Conservation (phyloP, 2,888 invertebrate species). For the Notocelia uddmanniana region DNA sequence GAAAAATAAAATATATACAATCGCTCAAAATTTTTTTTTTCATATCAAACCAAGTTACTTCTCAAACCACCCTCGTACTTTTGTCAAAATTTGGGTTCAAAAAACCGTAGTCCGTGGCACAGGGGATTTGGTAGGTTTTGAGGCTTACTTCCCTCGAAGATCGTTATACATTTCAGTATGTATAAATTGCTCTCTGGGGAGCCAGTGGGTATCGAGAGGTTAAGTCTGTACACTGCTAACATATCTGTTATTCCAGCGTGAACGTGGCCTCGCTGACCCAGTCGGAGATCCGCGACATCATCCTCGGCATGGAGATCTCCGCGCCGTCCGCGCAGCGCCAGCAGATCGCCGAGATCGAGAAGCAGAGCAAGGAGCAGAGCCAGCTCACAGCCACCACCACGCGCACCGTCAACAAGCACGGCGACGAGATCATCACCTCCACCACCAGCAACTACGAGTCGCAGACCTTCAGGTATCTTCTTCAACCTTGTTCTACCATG, state of each 20-base stretch:
- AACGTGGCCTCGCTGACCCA: conserved; percentile 99
- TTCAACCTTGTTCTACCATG: too few species aligned
- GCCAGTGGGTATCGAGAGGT: too few species aligned
- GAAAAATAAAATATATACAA: too few species aligned
- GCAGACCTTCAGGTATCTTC: conserved; percentile 92
- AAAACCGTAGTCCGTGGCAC: too few species aligned
- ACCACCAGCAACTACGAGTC: conserved; percentile 99
- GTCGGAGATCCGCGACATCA: conserved; percentile 99
- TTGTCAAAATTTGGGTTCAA: too few species aligned
- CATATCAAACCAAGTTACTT: too few species aligned
- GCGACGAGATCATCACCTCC: conserved; percentile 99
- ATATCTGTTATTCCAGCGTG: conserved; percentile 85
- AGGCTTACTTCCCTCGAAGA: too few species aligned
- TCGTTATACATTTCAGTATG: too few species aligned
- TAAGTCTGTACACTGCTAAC: neutral
- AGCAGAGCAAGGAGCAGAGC: conserved; percentile 99
- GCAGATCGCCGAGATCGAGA: conserved; percentile 99
- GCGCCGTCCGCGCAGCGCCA: conserved; percentile 99
- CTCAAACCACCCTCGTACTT: too few species aligned
- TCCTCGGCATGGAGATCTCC: conserved; percentile 99
- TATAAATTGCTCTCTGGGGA: too few species aligned
- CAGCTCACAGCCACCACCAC: conserved; percentile 99
- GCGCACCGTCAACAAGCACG: conserved; percentile 99
- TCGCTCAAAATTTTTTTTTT: too few species aligned
- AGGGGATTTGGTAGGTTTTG: too few species aligned